Conservation (phyloP, 2,113 vertebrate species). For the Neomonachus schauinslandi region DNA sequence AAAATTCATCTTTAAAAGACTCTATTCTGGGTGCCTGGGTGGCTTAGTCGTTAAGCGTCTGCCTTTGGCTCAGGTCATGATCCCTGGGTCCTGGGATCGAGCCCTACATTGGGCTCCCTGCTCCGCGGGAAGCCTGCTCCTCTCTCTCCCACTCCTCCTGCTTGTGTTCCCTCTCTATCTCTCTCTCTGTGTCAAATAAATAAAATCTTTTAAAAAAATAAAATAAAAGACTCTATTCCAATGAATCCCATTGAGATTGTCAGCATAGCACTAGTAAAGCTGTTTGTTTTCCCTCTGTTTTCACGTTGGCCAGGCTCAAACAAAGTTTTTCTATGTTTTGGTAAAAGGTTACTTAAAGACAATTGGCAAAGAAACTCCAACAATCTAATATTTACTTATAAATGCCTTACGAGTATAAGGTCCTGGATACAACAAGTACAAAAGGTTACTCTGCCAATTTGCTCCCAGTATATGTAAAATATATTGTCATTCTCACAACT, state of each 20-base stretch:
- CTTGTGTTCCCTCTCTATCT: too few species aligned
- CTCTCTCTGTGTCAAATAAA: too few species aligned
- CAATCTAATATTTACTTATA: not conserved
- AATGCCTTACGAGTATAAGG: not conserved
- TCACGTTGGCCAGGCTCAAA: not conserved
- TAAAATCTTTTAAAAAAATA: too few species aligned
- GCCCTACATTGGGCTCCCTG: too few species aligned
- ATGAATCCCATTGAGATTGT: not conserved
- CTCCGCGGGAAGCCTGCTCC: too few species aligned
- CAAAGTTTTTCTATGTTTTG: not conserved
- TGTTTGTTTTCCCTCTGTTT: not conserved
- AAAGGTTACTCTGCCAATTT: not conserved
- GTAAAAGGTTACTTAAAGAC: not conserved
- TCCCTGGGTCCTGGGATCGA: too few species aligned
- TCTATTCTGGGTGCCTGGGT: not conserved
- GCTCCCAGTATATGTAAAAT: not conserved
- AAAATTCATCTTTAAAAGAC: not conserved
- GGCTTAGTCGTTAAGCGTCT: too few species aligned
- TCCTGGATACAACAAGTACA: accelerated
- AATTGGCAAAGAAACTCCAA: not conserved
- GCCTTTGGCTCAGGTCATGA: too few species aligned
- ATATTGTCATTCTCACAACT: not conserved
- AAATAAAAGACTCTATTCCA: not conserved
- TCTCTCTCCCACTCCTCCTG: too few species aligned
- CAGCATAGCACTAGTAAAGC: not conserved